Base-by-base conservation (phyloP, 2,797 vertebrate species). In the Sebastolobus altivelis region DNA sequence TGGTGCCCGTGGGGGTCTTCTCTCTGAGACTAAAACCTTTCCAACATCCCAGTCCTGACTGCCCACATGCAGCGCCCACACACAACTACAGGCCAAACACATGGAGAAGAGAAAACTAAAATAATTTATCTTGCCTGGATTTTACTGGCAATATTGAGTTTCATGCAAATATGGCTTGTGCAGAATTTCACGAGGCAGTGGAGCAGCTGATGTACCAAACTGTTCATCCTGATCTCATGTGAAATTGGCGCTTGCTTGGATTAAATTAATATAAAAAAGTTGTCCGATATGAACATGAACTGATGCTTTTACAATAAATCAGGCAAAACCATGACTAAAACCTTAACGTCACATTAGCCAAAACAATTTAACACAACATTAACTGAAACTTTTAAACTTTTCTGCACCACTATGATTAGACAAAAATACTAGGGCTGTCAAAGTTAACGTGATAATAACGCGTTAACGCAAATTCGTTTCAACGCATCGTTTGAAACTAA, bases 11-110 rank as follows among this genome's bases (percentile, higher is more conserved):
- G 12, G 16, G 40, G 61, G 55, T 71, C 22, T 33, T 71, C 22
- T 60, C 25, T 35, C 12, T 4, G 12, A 61, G 16, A 35, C 14
- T 18, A n/a, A 76, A 55, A 33, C 11, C 25, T 37, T 29, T 69
- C 31, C 61, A 65, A 61, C 40, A 68, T 55, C 35, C 11, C 22
- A 20, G 38, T 58, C 18, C 52, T 16, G 8, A 46, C 55, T 56
- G 46, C 72, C 52, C 59, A 66, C 73, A 79, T 33, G 6, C 25
- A 72, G 20, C 29, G 25, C 40, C 25, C 31, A 70, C 67, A 65
- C 27, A 54, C 35, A 54, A n/a, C 27, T 27, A 54, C 49, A 35
- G 46, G 25, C 56, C 58, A 58, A 14, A 59, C 20, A 74, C 8
- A 27, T 5, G 31, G 1, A 61, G 5, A 33, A 63, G 12, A 27